Base-by-base conservation (phyloP, 1,140 invertebrate genomes). In the Drosophila truncata region DNA sequence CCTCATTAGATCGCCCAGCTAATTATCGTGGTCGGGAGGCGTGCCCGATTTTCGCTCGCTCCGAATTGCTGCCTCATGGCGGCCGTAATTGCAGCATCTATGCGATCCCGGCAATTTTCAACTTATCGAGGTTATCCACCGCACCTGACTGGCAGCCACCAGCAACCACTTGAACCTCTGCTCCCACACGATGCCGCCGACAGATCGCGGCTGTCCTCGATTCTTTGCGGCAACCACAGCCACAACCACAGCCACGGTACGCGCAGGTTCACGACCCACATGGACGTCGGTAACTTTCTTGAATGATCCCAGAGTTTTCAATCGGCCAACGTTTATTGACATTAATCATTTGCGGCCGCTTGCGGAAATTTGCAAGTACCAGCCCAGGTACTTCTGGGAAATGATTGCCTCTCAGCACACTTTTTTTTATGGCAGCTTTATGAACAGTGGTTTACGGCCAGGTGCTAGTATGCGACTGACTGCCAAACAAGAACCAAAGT, bases 311-410 rank as follows among this genome's bases (percentile, higher is more conserved):
- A 70, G 58, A 47, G 42, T 76, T 79, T 82, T 76, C 42, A 39
- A 63, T 57, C 55, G 44, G 54, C 63, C 63, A 69, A 31, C 74
- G 57, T 85, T 79, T 88, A 88, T 88, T 88, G 85, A 90, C 85
- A 88, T 88, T 88, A 88, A 88, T 88, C 85, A 88, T 88, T 88
- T 47, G 74, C 85, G 80, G 66, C 39, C 47, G 69, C 85, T 85
- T 85, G 81, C 69, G 78, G 80, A 90, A 90, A 90, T 81, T 85
- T 85, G 82, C 85, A 88, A 88, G 78, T 83, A 86, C 75, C n/a
- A 70, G 55, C 69, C 44, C 47, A 54, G 35, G 62, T 47, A 64
- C 64, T 70, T 78, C 58, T 61, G 50, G 65, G 65, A 78, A 79
- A 79, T 71, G 58, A 64, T 64, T 79, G 73, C 39, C 70, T 72